These are phyloP conservation scores for Drosophila chauvacae DNA, from an alignment of 1,140 invertebrate species.

Conservation along the genomic window DNA sequence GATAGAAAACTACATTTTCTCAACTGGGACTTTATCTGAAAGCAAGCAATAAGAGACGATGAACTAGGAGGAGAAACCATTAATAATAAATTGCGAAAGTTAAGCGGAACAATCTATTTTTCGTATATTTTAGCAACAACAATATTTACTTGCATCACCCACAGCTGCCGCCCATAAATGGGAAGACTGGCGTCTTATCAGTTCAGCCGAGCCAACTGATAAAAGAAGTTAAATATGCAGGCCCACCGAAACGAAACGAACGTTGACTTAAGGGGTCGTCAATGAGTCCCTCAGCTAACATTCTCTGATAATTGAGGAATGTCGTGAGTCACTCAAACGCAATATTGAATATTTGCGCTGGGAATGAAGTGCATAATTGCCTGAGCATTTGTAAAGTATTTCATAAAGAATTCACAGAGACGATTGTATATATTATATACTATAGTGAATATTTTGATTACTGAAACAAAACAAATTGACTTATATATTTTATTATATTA, in stretches of 20 bases:
- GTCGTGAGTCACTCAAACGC: constrained; percentile 20
- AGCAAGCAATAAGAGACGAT: no score
- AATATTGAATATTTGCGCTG: constrained; percentile 12
- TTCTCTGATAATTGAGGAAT: constrained; percentile 14
- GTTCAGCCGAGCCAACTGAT: constrained; percentile 9
- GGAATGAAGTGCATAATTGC: constrained; percentile 3
- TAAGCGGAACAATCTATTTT: constrained; percentile 39
- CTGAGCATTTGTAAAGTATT: background rate
- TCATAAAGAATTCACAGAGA: background rate
- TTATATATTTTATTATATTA: no score
- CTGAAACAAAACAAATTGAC: no score
- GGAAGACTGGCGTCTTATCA: constrained; percentile 54
- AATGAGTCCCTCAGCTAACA: background rate
- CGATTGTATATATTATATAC: background rate
- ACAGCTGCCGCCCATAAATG: constrained; percentile 20
- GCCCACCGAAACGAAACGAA: constrained; percentile 12
- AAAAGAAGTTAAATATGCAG: constrained; percentile 22
- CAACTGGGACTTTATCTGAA: no score
- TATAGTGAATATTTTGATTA: no score
- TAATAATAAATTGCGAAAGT: constrained; percentile 22
- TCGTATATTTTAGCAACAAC: constrained; percentile 12
- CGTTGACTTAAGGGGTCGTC: background rate
- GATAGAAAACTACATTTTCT: no score
- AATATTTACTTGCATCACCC: constrained; percentile 1
- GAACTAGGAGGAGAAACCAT: no score